phyloP scores from a whole-genome alignment of 2,113 vertebrate genomes.

The Hoplias malabaricus region DNA sequence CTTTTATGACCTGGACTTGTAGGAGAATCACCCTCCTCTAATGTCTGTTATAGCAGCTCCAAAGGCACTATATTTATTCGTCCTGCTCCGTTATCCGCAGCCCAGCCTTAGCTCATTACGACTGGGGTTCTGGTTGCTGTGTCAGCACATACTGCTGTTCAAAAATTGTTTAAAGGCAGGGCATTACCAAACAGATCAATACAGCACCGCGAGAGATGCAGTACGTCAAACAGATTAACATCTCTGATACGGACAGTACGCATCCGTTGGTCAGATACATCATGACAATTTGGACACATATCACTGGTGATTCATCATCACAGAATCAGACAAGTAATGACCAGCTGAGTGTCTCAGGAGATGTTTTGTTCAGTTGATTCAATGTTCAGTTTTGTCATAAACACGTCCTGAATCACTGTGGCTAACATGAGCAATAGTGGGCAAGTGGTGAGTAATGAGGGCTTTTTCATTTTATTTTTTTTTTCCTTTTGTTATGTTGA shows the following conservation, averaged over 20 bases:
- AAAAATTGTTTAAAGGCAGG: constrained; percentile 30
- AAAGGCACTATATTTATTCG: neutral
- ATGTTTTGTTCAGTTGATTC: neutral
- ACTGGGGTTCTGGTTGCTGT: neutral
- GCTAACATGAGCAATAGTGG: constrained; percentile 6
- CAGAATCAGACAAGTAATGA: neutral
- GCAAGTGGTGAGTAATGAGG: constrained; percentile 6
- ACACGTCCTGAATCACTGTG: neutral
- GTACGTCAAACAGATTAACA: constrained; percentile 4
- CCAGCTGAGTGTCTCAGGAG: neutral
- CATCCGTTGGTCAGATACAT: neutral
- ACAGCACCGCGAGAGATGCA: constrained; percentile 9
- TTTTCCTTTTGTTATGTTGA: neutral
- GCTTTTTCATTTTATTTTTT: neutral
- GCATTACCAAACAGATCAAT: constrained; percentile 42
- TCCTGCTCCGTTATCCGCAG: neutral
- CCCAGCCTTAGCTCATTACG: neutral
- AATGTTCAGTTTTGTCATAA: neutral
- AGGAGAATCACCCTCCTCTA: neutral
- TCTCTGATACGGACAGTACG: neutral
- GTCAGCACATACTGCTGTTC: constrained; percentile 29
- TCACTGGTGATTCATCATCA: constrained; percentile 6
- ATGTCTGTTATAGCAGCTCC: neutral
- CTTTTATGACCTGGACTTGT: constrained; percentile 6
- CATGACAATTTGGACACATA: neutral